A percentile compares a stretch with the other conserved stretches of the same genome.
Evolutionary conservation across 2,113 vertebrate genomes (phyloP).

Genomic region (Anarhynchus alexandrinus): DNA sequence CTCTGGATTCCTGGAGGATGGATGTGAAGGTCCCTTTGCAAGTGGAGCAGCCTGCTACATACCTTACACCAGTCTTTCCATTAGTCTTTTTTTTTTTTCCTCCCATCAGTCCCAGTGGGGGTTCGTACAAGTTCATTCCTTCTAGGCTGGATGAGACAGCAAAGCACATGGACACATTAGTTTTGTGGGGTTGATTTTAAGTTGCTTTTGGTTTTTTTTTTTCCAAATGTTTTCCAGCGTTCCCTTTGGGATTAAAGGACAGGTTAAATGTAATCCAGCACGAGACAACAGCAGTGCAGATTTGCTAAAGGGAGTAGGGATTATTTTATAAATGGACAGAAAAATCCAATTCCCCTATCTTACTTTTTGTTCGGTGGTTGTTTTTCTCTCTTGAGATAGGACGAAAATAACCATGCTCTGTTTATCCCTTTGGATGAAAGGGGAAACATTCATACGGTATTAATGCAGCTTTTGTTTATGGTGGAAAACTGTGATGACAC

Average conservation of each 20-base stretch:
- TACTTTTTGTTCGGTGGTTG: neutral
- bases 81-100: too few species aligned
- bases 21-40: neutral
- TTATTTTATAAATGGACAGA: neutral
- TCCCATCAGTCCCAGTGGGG: accelerated
- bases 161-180: accelerated
- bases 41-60: neutral
- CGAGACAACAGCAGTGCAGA: neutral
- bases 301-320: neutral
- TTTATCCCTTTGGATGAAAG: constrained; percentile 22
- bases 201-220: neutral
- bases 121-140: accelerated
- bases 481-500: constrained; percentile 26
- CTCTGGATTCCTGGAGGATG: neutral
- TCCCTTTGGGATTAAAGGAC: neutral
- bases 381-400: neutral
- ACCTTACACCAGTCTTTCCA: neutral
- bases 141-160: neutral
- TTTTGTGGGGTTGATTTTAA: neutral
- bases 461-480: constrained; percentile 61
- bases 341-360: accelerated
- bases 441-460: neutral
- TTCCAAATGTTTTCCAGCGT: neutral
- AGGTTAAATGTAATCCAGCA: neutral
- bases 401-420: constrained; percentile 24